These are phyloP conservation scores for Syngnathus rostellatus DNA, from an alignment of 2,797 vertebrate genomes.

Conservation along the genomic window DNA sequence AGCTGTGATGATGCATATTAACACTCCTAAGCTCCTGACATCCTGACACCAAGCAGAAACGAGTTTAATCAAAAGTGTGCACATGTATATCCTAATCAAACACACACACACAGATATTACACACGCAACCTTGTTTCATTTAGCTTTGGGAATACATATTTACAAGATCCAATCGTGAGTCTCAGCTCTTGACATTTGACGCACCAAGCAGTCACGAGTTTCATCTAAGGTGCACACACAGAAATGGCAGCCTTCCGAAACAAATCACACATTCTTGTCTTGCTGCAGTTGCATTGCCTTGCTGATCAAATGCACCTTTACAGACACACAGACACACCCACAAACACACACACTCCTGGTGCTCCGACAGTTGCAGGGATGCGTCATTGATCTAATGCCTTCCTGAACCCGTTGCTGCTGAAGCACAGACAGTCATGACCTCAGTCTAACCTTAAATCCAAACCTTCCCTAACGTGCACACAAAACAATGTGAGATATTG, in stretches of 20 bases:
- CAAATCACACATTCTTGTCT: not conserved
- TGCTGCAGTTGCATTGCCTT: not conserved
- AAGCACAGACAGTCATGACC: not conserved
- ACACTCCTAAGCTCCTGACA: not conserved
- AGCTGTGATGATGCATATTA: too few species aligned
- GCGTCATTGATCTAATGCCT: conserved; percentile 1
- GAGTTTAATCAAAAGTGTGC: not conserved
- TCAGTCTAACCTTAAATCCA: conserved; percentile 1
- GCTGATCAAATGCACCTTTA: not conserved
- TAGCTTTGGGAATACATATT: too few species aligned
- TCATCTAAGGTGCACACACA: not conserved
- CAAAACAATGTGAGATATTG: not conserved
- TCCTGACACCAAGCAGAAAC: not conserved
- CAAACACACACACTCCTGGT: not conserved
- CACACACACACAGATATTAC: too few species aligned
- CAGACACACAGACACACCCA: not conserved
- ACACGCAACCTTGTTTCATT: too few species aligned
- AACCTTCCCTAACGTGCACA: not conserved
- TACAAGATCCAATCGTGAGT: too few species aligned
- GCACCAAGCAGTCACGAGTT: too few species aligned
- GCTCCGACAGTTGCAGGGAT: not conserved
- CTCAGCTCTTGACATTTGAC: too few species aligned
- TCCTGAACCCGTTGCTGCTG: not conserved
- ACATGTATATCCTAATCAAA: too few species aligned
- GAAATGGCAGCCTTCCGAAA: too few species aligned